Conservation (phyloP, 92 coral and sea anemone species). For the Chrysogorgia sp. region DNA sequence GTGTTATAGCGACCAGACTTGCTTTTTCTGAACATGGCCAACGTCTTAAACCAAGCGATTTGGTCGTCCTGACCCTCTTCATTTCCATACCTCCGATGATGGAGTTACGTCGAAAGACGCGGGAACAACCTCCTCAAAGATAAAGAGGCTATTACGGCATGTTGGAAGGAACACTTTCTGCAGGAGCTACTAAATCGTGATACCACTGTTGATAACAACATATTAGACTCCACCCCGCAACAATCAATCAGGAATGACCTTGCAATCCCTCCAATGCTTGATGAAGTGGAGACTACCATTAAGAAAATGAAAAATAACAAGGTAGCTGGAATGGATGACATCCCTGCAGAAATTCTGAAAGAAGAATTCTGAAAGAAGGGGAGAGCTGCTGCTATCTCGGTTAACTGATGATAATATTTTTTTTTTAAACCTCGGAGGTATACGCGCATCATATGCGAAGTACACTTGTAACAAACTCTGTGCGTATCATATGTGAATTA, state of each 20-base stretch:
- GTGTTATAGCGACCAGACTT: too few relatives aligned
- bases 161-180: neutral
- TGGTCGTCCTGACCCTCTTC: too few relatives aligned
- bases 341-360: conserved; percentile 37
- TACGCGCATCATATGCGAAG: too few relatives aligned
- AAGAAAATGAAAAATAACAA: conserved; percentile 39
- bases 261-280: neutral
- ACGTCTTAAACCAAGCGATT: too few relatives aligned
- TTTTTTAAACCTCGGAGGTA: too few relatives aligned
- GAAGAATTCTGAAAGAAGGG: too few relatives aligned
- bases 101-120: too few relatives aligned
- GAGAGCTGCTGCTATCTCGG: conserved; percentile 46
- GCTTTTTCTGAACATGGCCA: too few relatives aligned
- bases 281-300: conserved; percentile 33
- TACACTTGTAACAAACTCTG: too few relatives aligned
- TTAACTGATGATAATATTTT: too few relatives aligned
- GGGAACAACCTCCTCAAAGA: neutral
- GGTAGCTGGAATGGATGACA: conserved; percentile 21
- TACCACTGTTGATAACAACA: neutral
- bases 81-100: too few relatives aligned
- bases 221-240: neutral
- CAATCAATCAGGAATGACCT: neutral
- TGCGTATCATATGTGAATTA: too few relatives aligned
- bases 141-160: neutral
- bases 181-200: neutral